Percentiles rank a stretch among this genome's conserved stretches.
Conservation (phyloP, 2,113 vertebrate species). For the Tetrax tetrax region DNA sequence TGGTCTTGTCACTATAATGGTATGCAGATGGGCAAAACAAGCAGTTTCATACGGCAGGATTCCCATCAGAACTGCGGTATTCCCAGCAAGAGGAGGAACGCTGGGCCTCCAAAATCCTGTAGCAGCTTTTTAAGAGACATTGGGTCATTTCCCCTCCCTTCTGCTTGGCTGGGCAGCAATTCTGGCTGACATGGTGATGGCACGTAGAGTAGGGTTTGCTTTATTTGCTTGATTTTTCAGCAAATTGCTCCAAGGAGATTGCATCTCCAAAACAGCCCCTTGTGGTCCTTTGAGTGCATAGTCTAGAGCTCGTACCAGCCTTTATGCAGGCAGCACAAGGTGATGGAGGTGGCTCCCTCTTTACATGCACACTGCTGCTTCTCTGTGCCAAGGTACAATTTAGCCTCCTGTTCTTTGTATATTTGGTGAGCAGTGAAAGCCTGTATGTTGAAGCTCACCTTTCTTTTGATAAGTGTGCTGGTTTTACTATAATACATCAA, state of each 20-base stretch:
- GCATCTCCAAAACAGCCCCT: not conserved
- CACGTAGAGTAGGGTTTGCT: constrained; percentile 2
- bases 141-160: constrained; percentile 28
- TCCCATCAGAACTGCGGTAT: not conserved
- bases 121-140: constrained; percentile 9
- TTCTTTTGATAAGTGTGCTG: not conserved
- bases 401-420: not conserved
- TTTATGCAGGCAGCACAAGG: not conserved
- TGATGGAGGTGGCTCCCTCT: not conserved
- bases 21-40: constrained; percentile 41
- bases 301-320: not conserved
- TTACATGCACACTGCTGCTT: not conserved
- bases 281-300: not conserved
- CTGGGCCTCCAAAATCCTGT: not conserved
- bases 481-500: not conserved
- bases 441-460: not conserved
- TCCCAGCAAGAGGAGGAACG: not conserved
- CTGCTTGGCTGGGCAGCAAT: constrained; percentile 16
- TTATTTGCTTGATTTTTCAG: constrained; percentile 21
- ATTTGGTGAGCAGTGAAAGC: not conserved
- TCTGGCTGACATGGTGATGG: not conserved
- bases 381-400: not conserved
- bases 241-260: constrained; percentile 5
- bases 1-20: constrained; percentile 12
- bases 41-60: not conserved